A percentile compares a stretch with the other conserved stretches of the same genome.
phyloP scores from a whole-genome alignment of 1,140 invertebrate species.

The Neuroterus valhalla region DNA sequence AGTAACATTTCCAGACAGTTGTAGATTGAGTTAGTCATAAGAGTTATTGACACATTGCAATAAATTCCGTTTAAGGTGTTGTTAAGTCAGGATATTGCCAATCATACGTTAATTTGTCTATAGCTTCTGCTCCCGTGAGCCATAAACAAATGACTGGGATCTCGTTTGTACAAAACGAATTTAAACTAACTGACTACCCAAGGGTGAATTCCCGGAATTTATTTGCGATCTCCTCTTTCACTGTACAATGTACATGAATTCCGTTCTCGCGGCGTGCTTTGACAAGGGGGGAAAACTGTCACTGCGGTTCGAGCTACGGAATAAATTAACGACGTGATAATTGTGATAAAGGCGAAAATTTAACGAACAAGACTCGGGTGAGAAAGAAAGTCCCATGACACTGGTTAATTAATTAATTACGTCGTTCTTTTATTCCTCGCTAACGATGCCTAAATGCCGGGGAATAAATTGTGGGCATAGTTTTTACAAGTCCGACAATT shows the following conservation, averaged over 20 bases:
- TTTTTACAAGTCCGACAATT: no score
- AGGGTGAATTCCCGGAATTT: slow-evolving; percentile 22
- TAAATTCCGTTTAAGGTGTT: slow-evolving; percentile 24
- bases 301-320: background rate
- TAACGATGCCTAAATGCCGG: no score
- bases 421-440: background rate
- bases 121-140: slow-evolving; percentile 7
- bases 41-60: background rate
- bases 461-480: no score
- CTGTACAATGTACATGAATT: slow-evolving; percentile 24
- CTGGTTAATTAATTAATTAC: slow-evolving; percentile 25
- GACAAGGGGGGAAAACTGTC: slow-evolving; percentile 22
- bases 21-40: background rate
- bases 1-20: background rate
- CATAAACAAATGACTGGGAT: slow-evolving; percentile 19
- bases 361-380: background rate
- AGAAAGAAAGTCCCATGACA: slow-evolving; percentile 5
- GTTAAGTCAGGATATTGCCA: slow-evolving; percentile 15
- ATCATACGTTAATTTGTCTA: slow-evolving; percentile 28
- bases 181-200: slow-evolving; percentile 27
- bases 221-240: slow-evolving; percentile 19
- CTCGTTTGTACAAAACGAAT: background rate
- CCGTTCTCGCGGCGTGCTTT: slow-evolving; percentile 29
- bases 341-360: slow-evolving; percentile 24
- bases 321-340: slow-evolving; percentile 25